These are phyloP conservation scores for Mesochorus sp. DNA, from an alignment of 2,888 invertebrate genomes.

Conservation along the genomic window DNA sequence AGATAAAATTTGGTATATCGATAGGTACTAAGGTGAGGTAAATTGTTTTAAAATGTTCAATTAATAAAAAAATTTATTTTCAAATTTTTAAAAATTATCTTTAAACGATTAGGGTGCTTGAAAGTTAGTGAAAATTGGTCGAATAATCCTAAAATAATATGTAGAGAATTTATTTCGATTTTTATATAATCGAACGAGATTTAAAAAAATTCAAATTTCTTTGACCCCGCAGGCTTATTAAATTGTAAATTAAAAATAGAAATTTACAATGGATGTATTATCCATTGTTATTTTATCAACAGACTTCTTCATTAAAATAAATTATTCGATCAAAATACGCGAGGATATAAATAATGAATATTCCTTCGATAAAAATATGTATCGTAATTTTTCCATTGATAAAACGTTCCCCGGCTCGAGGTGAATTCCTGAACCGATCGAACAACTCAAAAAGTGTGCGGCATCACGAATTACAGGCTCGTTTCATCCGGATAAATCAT, in stretches of 20 bases:
- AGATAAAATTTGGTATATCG: too few species aligned
- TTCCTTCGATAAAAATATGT: too few species aligned
- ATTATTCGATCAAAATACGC: background rate
- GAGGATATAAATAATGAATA: background rate
- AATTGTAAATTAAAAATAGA: conserved; percentile 22
- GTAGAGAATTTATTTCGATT: too few species aligned
- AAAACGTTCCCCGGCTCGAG: background rate
- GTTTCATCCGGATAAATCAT: conserved; percentile 8
- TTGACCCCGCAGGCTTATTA: conserved; percentile 36
- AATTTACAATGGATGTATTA: conserved; percentile 41
- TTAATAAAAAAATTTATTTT: too few species aligned
- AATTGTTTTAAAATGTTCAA: too few species aligned
- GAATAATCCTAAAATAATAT: too few species aligned
- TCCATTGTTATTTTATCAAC: conserved; percentile 12
- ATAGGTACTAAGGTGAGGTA: too few species aligned
- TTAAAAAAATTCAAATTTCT: background rate
- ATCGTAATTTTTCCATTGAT: background rate
- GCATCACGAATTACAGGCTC: background rate
- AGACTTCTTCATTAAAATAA: conserved; percentile 3
- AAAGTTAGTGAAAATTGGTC: too few species aligned
- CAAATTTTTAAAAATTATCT: background rate
- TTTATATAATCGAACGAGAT: background rate
- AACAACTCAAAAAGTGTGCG: background rate
- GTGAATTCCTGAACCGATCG: background rate
- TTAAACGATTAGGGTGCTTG: too few species aligned